Evolutionary conservation across 2,113 vertebrate genomes (phyloP), one percentile per base, ranked within the genome.

Genomic region (Leucopternis melanops): DNA sequence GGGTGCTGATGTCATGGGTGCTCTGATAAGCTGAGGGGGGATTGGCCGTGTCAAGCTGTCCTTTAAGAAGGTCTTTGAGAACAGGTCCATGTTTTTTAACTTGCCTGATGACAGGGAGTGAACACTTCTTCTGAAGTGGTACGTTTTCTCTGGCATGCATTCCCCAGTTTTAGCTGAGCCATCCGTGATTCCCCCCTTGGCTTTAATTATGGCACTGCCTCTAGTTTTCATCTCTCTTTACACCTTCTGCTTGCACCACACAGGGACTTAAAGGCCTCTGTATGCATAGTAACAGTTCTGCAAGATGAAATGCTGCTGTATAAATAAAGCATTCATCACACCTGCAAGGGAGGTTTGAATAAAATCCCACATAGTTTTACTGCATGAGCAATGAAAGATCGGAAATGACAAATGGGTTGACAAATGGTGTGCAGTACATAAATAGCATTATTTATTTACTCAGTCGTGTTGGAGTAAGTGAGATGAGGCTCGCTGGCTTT

Each of bases 371-470:
- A 11, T 74, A 79, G 77, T 84, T 94, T 72, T 91, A 74, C 91
- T 79, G 86, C 86, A 19, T 72, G 80, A 94, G 86, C 61, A 81
- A 6, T 65, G 97, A 82, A 81, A 94, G 63, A 89, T 91, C 15
- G 4, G 90, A 69, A 91, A 75, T 91, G 91, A 94, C 92, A 93
- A 96, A 96, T 90, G 82, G 55, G 13, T 90, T 95, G 94, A 88
- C 82, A 96, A 94, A 95, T 66, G 57, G 65, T 66, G 86, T 59
- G 82, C 45, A 59, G 69, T 88, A 83, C 86, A 79, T 88, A 90
- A 95, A 88, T 50, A 88, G 38, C 66, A 32, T 92, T 95, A 95
- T 97, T 96, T 95, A 92, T 97, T 95, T 94, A 94, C 83, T 91
- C 31, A 31, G 34, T 71, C 5, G 0, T 49, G 69, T 47, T 10